Percentiles rank a stretch among this genome's conserved stretches.
These are phyloP conservation scores for Bellardia bayeri DNA, from an alignment of 2,888 invertebrate species.

Conservation along the genomic window DNA sequence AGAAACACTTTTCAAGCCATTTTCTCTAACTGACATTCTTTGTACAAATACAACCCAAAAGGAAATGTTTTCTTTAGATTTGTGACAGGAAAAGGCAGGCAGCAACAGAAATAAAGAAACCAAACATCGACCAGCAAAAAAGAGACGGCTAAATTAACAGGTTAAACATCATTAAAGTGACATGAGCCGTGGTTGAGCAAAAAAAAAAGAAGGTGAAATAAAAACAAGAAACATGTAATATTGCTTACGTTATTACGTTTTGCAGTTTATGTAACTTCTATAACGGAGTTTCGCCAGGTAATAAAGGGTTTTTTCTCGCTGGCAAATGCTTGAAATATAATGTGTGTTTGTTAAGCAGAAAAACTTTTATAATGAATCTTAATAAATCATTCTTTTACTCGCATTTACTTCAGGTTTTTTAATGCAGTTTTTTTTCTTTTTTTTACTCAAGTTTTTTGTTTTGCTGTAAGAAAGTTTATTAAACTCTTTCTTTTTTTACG, in stretches of 20 bases:
- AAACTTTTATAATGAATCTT: constrained; percentile 56
- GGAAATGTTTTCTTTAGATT: constrained; percentile 33
- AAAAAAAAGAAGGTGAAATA: background rate
- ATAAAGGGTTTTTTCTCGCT: constrained; percentile 44
- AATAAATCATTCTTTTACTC: constrained; percentile 63
- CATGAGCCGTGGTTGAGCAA: constrained; percentile 45
- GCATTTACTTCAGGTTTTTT: constrained; percentile 52
- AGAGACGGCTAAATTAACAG: constrained; percentile 59
- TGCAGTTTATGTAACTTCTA: constrained; percentile 46
- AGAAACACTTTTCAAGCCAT: background rate
- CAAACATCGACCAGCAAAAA: background rate
- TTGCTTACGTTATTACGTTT: constrained; percentile 47
- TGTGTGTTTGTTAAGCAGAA: constrained; percentile 12
- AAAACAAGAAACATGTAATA: constrained; percentile 12
- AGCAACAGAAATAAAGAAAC: background rate
- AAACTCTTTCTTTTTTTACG: constrained; percentile 66
- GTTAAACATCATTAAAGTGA: constrained; percentile 72
- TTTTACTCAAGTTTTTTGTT: background rate
- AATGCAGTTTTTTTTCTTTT: constrained; percentile 23
- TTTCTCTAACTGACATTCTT: constrained; percentile 33
- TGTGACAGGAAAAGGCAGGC: constrained; percentile 22
- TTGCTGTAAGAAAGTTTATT: constrained; percentile 67
- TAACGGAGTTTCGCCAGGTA: constrained; percentile 58
- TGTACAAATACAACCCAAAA: constrained; percentile 15
- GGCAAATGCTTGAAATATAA: constrained; percentile 37